These are phyloP conservation scores for Drosophila falleni DNA, from an alignment of 2,888 invertebrate species.

Conservation along the genomic window DNA sequence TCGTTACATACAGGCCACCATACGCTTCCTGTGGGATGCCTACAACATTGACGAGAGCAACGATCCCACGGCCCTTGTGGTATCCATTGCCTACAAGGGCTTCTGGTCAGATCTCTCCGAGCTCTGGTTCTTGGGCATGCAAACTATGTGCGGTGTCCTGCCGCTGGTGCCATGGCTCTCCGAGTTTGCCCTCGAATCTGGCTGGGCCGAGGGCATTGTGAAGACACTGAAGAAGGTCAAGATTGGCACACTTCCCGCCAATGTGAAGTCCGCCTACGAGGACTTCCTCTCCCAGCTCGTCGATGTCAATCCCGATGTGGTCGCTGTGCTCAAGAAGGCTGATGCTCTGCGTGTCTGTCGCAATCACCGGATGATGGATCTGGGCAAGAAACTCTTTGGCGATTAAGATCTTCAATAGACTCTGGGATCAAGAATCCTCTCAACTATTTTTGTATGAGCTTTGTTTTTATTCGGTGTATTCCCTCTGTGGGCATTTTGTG, in stretches of 20 bases:
- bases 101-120: conserved; percentile 96
- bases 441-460: conserved; percentile 55
- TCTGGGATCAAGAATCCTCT: conserved; percentile 33
- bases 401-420: conserved; percentile 87
- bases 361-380: conserved; percentile 94
- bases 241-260: conserved; percentile 92
- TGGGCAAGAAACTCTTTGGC: conserved; percentile 94
- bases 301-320: conserved; percentile 91
- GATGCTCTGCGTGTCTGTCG: conserved; percentile 94
- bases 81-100: conserved; percentile 94
- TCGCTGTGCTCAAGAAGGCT: conserved; percentile 91
- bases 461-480: conserved; percentile 37
- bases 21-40: conserved; percentile 96
- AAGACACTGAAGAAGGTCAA: conserved; percentile 93
- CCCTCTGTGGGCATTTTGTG: conserved; percentile 50
- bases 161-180: conserved; percentile 95
- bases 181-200: conserved; percentile 95
- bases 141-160: conserved; percentile 93
- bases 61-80: conserved; percentile 92
- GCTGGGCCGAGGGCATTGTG: conserved; percentile 96
- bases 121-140: conserved; percentile 97
- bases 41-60: conserved; percentile 95
- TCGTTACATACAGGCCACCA: conserved; percentile 94
- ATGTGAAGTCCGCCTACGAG: conserved; percentile 95
- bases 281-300: conserved; percentile 94